Conservation (phyloP, 2,113 vertebrate species). For the Psephotus haematonotus region DNA sequence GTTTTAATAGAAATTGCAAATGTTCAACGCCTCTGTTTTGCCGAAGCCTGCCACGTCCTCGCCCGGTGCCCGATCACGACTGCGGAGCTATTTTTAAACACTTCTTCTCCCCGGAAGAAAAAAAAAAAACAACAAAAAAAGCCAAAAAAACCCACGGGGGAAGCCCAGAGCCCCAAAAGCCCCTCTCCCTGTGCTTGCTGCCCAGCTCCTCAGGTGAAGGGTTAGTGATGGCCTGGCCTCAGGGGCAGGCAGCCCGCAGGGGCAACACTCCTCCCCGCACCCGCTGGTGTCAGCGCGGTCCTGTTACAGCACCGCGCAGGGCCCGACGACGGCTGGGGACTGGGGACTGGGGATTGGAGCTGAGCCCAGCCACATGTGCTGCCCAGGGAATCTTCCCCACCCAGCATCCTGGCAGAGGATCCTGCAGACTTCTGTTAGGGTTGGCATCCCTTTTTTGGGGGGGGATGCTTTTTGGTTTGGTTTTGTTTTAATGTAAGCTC, state of each 20-base stretch:
- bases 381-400: no score
- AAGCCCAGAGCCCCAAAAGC: no score
- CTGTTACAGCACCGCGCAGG: fast-evolving
- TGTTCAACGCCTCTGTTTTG: not conserved
- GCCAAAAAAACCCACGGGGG: fast-evolving
- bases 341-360: no score
- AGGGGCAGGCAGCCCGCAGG: not conserved
- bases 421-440: not conserved
- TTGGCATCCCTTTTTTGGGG: not conserved
- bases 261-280: not conserved
- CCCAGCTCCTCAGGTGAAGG: not conserved
- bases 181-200: not conserved
- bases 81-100: not conserved
- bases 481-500: fast-evolving
- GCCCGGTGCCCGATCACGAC: fast-evolving
- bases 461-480: not conserved
- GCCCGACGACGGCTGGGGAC: no score
- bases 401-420: not conserved
- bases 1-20: not conserved
- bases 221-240: not conserved
- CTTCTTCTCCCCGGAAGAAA: fast-evolving
- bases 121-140: not conserved
- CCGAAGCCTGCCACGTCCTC: not conserved
- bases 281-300: not conserved
- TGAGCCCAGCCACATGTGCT: fast-evolving